A percentile compares a stretch with the other conserved stretches of the same genome.
Conservation (phyloP, 2,113 vertebrate species). For the Cichladusa arquata region DNA sequence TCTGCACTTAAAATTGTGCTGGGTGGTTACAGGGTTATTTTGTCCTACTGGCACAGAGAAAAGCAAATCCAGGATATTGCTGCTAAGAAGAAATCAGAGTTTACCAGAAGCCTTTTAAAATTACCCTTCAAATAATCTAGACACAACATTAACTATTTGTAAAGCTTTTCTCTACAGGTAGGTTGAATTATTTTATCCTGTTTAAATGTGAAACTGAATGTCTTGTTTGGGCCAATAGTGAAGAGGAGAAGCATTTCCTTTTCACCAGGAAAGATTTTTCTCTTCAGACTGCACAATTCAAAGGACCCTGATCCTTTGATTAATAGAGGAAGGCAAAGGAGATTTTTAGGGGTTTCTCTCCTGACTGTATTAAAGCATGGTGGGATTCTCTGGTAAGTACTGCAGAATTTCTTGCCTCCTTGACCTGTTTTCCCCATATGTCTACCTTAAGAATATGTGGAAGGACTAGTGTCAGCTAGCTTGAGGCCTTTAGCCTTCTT, state of each 20-base stretch:
- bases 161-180: background rate
- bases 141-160: background rate
- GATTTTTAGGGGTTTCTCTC: background rate
- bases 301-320: background rate
- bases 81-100: background rate
- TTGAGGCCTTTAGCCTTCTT: background rate
- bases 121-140: background rate
- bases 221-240: background rate
- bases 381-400: background rate
- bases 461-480: background rate
- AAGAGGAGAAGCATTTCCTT: background rate
- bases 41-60: background rate
- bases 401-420: background rate
- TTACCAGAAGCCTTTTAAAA: background rate
- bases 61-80: background rate
- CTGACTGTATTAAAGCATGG: background rate
- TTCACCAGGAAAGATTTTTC: background rate
- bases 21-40: background rate
- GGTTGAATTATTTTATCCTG: background rate
- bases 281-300: background rate
- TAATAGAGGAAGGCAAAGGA: background rate
- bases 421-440: background rate
- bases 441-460: background rate
- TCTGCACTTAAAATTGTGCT: background rate
- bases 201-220: background rate